Evolutionary conservation across 2,888 invertebrate genomes (phyloP).

Genomic region (Dascillus cervinus): DNA sequence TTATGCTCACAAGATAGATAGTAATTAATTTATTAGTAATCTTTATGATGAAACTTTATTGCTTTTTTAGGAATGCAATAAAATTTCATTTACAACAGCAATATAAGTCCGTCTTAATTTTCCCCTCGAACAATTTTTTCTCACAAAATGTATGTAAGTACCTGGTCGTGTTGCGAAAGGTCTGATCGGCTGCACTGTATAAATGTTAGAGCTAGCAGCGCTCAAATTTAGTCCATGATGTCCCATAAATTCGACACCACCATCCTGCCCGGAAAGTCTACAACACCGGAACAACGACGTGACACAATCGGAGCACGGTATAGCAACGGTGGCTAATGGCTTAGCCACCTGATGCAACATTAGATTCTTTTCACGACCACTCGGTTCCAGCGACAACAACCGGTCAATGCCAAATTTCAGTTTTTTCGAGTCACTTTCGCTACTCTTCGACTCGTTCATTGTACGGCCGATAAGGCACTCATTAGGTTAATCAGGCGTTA

Average conservation of each 20-base stretch:
- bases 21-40: too few species aligned
- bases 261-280: slow-evolving; percentile 36
- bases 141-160: slow-evolving; percentile 13
- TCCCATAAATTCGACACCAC: slow-evolving; percentile 8
- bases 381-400: slow-evolving; percentile 49
- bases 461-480: too few species aligned
- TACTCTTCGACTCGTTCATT: too few species aligned
- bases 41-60: too few species aligned
- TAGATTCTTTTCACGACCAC: slow-evolving; percentile 2
- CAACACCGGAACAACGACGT: slow-evolving; percentile 58
- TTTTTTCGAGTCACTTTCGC: slow-evolving; percentile 25
- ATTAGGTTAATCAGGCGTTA: slow-evolving; percentile 12
- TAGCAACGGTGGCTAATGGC: slow-evolving; percentile 36
- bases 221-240: slow-evolving; percentile 14
- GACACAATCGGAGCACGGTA: slow-evolving; percentile 56
- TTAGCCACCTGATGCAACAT: slow-evolving; percentile 21
- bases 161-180: slow-evolving; percentile 39
- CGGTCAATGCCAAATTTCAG: slow-evolving; percentile 67
- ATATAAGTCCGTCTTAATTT: too few species aligned
- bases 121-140: too few species aligned
- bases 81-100: too few species aligned
- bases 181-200: slow-evolving; percentile 37
- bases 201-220: slow-evolving; percentile 19
- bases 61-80: too few species aligned
- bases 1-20: too few species aligned